Conservation (phyloP, 2,888 invertebrate genomes). For the Anodontia alba region DNA sequence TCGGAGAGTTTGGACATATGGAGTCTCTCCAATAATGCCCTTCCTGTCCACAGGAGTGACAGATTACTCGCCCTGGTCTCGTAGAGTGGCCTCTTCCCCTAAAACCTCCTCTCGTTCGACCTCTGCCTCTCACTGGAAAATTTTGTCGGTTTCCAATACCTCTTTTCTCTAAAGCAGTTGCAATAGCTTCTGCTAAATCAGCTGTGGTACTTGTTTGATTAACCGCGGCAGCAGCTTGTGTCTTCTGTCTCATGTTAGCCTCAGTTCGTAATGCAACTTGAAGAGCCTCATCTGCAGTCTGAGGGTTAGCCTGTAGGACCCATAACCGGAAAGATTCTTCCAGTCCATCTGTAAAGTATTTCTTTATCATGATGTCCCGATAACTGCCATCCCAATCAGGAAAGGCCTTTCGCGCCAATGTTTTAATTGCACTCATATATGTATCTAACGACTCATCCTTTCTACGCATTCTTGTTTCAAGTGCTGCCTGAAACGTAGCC, state of each 20-base stretch:
- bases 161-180: neutral
- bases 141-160: neutral
- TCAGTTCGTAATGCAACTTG: neutral
- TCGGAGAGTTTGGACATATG: neutral
- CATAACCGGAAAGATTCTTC: neutral
- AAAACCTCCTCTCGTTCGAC: neutral
- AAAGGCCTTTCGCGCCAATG: conserved; percentile 4
- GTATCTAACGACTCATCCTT: too few relatives aligned
- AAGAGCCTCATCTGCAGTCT: conserved; percentile 7
- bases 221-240: neutral
- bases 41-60: conserved; percentile 16
- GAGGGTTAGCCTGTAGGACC: conserved; percentile 2
- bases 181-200: conserved; percentile 18
- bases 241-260: neutral
- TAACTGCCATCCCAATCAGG: conserved; percentile 5
- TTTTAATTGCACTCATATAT: too few relatives aligned
- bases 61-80: neutral
- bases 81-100: neutral
- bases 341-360: conserved; percentile 8
- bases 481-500: neutral
- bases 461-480: neutral
- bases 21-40: conserved; percentile 18
- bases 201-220: neutral
- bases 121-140: neutral
- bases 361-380: conserved; percentile 2